A percentile compares a stretch with the other conserved stretches of the same genome.
Evolutionary conservation across 1,140 invertebrate species (phyloP).

Genomic region (Probaryconus sp.): DNA sequence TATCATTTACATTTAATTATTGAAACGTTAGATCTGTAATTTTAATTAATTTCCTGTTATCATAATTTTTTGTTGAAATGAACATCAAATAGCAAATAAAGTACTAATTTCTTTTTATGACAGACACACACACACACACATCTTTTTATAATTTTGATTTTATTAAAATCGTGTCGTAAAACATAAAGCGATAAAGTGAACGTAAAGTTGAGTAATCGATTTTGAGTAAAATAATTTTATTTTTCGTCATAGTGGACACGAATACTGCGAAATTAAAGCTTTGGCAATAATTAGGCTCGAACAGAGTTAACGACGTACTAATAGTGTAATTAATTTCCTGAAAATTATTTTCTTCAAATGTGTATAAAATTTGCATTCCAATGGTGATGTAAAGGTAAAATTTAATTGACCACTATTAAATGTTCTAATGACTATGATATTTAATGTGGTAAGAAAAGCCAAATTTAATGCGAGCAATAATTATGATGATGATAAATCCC

Average conservation of each 20-base stretch:
- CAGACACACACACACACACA: too few species aligned
- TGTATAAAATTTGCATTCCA: constrained; percentile 30
- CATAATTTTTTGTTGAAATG: too few species aligned
- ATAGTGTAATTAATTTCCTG: constrained; percentile 34
- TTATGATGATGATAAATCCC: constrained; percentile 49
- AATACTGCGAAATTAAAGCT: constrained; percentile 14
- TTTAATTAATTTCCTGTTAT: too few species aligned
- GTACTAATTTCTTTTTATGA: too few species aligned
- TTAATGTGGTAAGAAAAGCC: constrained; percentile 52
- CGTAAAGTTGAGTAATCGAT: too few species aligned
- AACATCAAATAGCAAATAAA: too few species aligned
- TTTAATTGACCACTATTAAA: constrained; percentile 44
- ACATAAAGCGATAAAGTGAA: too few species aligned
- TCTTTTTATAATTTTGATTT: too few species aligned
- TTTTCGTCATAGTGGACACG: background rate
- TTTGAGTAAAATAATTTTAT: background rate
- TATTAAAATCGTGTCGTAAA: too few species aligned
- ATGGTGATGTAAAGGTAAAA: constrained; percentile 16
- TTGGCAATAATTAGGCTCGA: constrained; percentile 19
- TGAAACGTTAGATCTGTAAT: too few species aligned
- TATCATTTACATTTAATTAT: too few species aligned
- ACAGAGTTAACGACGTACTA: constrained; percentile 24
- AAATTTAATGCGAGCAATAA: constrained; percentile 47
- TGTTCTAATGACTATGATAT: constrained; percentile 49
- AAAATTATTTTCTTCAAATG: constrained; percentile 39